phyloP scores from a whole-genome alignment of 1,140 invertebrate species.

The Cotesia typhae region DNA sequence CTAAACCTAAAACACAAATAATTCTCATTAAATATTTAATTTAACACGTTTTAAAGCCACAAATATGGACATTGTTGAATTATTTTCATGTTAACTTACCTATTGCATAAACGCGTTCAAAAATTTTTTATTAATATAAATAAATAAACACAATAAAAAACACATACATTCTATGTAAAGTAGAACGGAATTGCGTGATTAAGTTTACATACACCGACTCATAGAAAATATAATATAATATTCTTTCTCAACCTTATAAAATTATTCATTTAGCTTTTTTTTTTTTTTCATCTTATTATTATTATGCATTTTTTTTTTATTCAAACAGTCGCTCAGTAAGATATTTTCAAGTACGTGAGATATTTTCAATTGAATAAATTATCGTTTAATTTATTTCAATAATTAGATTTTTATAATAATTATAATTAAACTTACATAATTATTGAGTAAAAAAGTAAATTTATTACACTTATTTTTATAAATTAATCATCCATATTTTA shows the following conservation, averaged over 20 bases:
- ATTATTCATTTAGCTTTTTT: slow-evolving; percentile 6
- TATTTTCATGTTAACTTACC: not conserved
- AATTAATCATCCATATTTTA: slow-evolving; percentile 30
- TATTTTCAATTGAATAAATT: too few relatives aligned
- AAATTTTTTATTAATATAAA: slow-evolving; percentile 7
- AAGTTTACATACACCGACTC: slow-evolving; percentile 15
- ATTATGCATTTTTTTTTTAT: not conserved
- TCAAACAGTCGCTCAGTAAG: not conserved
- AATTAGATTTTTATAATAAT: not conserved
- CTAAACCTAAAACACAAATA: slow-evolving; percentile 3
- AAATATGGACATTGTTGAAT: too few relatives aligned
- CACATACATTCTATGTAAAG: slow-evolving; percentile 29
- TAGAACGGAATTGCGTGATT: slow-evolving; percentile 38
- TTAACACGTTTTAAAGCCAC: not conserved
- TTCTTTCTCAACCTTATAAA: not conserved
- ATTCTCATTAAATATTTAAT: not conserved
- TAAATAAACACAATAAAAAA: slow-evolving; percentile 1
- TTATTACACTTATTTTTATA: not conserved
- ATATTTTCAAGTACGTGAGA: too few relatives aligned
- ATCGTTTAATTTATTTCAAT: not conserved
- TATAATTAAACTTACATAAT: too few relatives aligned
- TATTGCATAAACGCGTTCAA: not conserved
- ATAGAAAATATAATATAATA: slow-evolving; percentile 32
- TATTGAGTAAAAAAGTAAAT: not conserved
- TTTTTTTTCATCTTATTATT: slow-evolving; percentile 10